Evolutionary conservation across 2,113 vertebrate species (phyloP).

Genomic region (Elachura formosa): DNA sequence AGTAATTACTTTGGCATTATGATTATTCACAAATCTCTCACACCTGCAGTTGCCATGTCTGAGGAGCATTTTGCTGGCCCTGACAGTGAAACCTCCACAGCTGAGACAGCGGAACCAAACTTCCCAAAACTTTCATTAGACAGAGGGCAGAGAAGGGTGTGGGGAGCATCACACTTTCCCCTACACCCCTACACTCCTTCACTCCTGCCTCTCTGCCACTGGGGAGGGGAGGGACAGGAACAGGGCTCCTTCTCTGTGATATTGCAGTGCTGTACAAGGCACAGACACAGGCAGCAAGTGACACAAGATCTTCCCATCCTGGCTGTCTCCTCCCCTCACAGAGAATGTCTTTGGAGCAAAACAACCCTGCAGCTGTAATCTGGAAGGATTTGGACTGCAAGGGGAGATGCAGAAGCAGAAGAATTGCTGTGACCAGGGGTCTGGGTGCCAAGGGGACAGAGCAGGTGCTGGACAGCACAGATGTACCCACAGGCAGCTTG

Average conservation of each 20-base stretch:
- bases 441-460: not conserved
- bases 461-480: not conserved
- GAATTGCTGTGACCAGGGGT: not conserved
- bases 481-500: fast-evolving
- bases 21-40: not conserved
- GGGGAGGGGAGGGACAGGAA: not conserved
- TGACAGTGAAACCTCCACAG: not conserved
- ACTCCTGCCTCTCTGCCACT: not conserved
- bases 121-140: not conserved
- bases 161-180: not conserved
- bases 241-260: not conserved
- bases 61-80: not conserved
- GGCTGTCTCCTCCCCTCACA: not conserved
- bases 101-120: not conserved
- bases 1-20: not conserved
- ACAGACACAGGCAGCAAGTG: not conserved
- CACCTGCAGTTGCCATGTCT: fast-evolving
- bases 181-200: no score
- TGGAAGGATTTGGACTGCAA: not conserved
- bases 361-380: not conserved
- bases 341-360: not conserved
- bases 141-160: not conserved
- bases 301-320: not conserved
- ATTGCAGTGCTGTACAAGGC: fast-evolving
- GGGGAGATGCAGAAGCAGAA: not conserved